Evolutionary conservation across 2,113 vertebrate genomes (phyloP), one percentile per base, ranked within the genome.

Genomic region (Silurus asotus): DNA sequence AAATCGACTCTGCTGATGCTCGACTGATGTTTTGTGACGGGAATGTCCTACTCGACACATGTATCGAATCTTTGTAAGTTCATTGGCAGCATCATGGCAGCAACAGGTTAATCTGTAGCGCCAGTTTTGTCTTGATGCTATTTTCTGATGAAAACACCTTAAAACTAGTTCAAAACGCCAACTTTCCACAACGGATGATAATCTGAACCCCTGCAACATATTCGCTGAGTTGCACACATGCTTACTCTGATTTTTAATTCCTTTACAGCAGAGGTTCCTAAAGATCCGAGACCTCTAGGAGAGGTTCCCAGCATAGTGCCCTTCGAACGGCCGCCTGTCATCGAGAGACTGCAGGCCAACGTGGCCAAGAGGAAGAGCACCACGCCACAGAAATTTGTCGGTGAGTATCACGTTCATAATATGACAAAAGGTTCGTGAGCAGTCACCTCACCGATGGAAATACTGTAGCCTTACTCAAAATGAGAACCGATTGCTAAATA

Each of bases 281-380:
- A 97, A 94, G 97, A 99, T 88, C 95, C 94, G 90, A 95, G 97
- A 91, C 91, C 96, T 91, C 94, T 96, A 93, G 95, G 96, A 92
- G 97, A 98, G 92, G 93, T 95, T 88, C 94, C 96, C 92, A 93
- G 93, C 93, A 93, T 97, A 94, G 94, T 94, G 88, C 92, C 96
- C 92, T 99, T 98, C 93, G 97, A 99, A 91, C 96, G 97, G 93
- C 97, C 98, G 72, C 97, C 98, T 90, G 97, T 98, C 92, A 99
- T 98, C 93, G 98, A 99, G 94, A 96, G 97, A 92, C 94, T 99
- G 92, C 96, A 97, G 70, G 97, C 95, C 93, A 98, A 96, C 88
- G 95, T 99, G 93, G 97, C 97, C 94, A 99, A 99, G 93, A 96
- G 98, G 94, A 99, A 99, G 96, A 99, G 98, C 95, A 98, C 97